Evolutionary conservation across 1,140 invertebrate genomes (phyloP).

Genomic region (Philaenus spumarius): DNA sequence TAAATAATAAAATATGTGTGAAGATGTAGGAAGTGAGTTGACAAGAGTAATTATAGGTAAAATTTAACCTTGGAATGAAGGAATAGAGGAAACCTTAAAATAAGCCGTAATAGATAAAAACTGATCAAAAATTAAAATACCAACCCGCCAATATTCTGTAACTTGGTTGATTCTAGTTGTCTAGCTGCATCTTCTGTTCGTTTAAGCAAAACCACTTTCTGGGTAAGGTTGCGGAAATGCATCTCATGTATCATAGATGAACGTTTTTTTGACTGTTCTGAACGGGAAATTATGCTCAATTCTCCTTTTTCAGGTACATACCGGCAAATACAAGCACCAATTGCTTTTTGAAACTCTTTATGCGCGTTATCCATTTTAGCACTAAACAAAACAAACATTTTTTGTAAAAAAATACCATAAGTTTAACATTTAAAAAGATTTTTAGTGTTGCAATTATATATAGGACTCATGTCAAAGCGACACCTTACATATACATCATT

Average conservation of each 20-base stretch:
- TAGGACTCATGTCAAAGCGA: no score
- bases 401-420: no score
- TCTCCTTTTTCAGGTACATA: slow-evolving; percentile 74
- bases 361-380: slow-evolving; percentile 86
- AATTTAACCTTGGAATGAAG: no score
- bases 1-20: no score
- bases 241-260: slow-evolving; percentile 89
- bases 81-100: no score
- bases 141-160: slow-evolving; percentile 76
- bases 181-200: slow-evolving; percentile 93
- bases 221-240: slow-evolving; percentile 88
- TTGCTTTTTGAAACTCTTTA: slow-evolving; percentile 90
- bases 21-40: no score
- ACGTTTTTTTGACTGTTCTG: slow-evolving; percentile 62
- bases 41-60: no score
- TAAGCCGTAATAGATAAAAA: no score
- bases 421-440: no score
- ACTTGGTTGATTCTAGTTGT: slow-evolving; percentile 85
- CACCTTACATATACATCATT: no score
- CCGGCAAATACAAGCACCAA: slow-evolving; percentile 78
- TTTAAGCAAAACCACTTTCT: slow-evolving; percentile 86
- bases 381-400: slow-evolving; percentile 46
- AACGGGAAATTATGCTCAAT: slow-evolving; percentile 69
- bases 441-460: no score
- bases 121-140: slow-evolving; percentile 29